These are phyloP conservation scores for Mythimna ferrago DNA, from an alignment of 2,888 invertebrate species.

Conservation along the genomic window DNA sequence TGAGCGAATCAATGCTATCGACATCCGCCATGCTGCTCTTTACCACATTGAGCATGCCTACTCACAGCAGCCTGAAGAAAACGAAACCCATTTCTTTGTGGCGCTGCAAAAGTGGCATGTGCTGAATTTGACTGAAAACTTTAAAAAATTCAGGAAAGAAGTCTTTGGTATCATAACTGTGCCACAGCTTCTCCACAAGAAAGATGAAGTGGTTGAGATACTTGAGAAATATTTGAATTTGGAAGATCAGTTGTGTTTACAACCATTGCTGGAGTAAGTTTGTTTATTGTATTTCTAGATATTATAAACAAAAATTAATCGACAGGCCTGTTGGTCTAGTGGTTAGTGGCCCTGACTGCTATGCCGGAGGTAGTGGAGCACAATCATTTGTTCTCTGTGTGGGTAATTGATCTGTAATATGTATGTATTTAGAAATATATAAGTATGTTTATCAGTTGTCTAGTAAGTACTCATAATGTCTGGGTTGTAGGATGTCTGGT, in stretches of 20 bases:
- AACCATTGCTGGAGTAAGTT: constrained; percentile 96
- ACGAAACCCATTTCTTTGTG: constrained; percentile 95
- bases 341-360: too few species aligned
- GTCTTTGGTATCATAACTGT: constrained; percentile 94
- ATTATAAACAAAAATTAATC: background rate
- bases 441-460: too few species aligned
- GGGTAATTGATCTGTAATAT: too few species aligned
- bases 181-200: constrained; percentile 95
- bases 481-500: too few species aligned
- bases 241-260: constrained; percentile 93
- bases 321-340: too few species aligned
- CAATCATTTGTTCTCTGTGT: too few species aligned
- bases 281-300: background rate
- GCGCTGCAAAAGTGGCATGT: constrained; percentile 97
- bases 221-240: constrained; percentile 94
- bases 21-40: constrained; percentile 95
- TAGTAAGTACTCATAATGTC: too few species aligned
- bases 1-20: constrained; percentile 96
- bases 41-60: constrained; percentile 95
- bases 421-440: too few species aligned
- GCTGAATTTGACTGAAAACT: constrained; percentile 96
- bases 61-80: constrained; percentile 92
- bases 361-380: too few species aligned
- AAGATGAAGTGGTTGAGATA: constrained; percentile 93
- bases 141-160: constrained; percentile 94